Percentiles rank a stretch among this genome's conserved stretches.
These are phyloP conservation scores for Eristalinus sepulchralis DNA, from an alignment of 2,888 invertebrate genomes.

Conservation along the genomic window DNA sequence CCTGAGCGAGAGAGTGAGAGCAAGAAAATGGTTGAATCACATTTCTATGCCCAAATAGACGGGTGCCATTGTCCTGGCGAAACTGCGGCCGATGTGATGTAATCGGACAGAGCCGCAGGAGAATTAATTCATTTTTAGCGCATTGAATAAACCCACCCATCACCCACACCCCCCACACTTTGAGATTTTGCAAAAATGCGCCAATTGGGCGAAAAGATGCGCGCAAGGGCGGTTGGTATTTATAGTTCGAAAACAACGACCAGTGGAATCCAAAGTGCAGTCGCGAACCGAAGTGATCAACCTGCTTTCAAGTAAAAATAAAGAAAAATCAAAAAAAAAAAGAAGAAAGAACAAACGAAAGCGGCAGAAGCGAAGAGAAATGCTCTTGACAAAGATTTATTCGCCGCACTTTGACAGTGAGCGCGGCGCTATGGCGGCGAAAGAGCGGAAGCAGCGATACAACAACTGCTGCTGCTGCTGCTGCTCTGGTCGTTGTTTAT, in stretches of 20 bases:
- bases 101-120: slow-evolving; percentile 5
- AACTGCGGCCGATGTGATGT: slow-evolving; percentile 22
- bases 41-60: background rate
- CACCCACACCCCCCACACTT: background rate
- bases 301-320: slow-evolving; percentile 27
- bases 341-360: background rate
- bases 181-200: background rate
- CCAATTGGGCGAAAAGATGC: background rate
- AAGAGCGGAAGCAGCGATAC: background rate
- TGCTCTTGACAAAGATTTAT: background rate
- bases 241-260: background rate
- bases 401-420: background rate
- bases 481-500: background rate
- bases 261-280: background rate
- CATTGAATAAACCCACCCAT: background rate
- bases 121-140: slow-evolving; percentile 32
- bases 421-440: background rate
- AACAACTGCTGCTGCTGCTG: too few relatives aligned
- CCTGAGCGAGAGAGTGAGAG: background rate
- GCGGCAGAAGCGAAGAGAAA: too few relatives aligned
- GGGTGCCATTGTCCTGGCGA: background rate
- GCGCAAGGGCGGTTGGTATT: background rate
- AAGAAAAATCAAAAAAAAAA: background rate
- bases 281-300: background rate
- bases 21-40: slow-evolving; percentile 9